Conservation (phyloP, 2,113 vertebrate species). For the Rhynchopsitta pachyrhyncha region DNA sequence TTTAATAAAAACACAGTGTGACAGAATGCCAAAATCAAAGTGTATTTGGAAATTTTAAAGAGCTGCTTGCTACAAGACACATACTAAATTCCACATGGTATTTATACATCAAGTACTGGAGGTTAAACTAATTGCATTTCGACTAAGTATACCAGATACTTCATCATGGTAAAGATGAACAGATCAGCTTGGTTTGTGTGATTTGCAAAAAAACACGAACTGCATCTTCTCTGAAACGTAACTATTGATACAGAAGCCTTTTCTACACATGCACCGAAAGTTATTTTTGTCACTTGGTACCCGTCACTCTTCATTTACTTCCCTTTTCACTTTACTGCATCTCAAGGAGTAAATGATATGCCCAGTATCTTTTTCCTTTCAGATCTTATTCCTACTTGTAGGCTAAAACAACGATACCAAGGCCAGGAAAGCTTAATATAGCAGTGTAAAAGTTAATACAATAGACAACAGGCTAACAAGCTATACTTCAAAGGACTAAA, state of each 20-base stretch:
- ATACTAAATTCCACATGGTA: background rate
- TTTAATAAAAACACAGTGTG: background rate
- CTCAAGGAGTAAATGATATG: background rate
- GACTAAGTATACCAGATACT: background rate
- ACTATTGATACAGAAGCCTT: background rate
- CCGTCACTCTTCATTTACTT: background rate
- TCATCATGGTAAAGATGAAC: background rate
- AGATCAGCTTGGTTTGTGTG: background rate
- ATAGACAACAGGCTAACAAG: background rate
- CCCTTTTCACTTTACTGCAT: background rate
- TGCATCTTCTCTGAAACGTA: background rate
- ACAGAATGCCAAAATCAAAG: background rate
- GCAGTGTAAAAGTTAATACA: background rate
- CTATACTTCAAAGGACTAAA: background rate
- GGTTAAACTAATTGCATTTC: background rate
- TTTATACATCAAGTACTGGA: background rate
- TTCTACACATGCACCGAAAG: background rate
- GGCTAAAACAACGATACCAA: background rate
- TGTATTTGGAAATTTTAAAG: background rate
- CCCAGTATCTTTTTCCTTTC: background rate
- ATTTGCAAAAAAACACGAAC: background rate
- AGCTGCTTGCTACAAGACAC: background rate
- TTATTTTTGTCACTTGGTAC: background rate
- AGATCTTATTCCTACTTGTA: background rate
- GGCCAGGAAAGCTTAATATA: background rate